phyloP scores from a whole-genome alignment of 2,888 invertebrate species.

The Chelonus formosanus region DNA sequence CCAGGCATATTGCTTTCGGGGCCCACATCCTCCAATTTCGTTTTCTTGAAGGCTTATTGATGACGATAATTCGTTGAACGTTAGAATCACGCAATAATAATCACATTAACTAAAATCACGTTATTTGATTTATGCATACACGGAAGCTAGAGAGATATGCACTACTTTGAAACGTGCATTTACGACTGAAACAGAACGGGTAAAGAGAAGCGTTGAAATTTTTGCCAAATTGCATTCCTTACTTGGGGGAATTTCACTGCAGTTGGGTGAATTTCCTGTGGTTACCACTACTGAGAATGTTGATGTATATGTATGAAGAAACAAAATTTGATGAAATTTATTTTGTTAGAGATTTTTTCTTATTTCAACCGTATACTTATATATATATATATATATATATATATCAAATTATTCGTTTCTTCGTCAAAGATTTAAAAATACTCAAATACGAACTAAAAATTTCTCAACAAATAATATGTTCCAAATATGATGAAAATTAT shows the following conservation, averaged over 20 bases:
- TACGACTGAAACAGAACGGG: slow-evolving; percentile 28
- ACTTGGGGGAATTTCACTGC: neutral
- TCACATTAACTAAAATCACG: slow-evolving; percentile 32
- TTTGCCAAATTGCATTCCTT: slow-evolving; percentile 30
- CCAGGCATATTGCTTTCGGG: no score
- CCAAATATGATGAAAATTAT: no score
- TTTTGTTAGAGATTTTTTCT: no score
- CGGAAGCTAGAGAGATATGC: slow-evolving; percentile 11
- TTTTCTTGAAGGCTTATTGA: slow-evolving; percentile 23
- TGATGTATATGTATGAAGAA: no score
- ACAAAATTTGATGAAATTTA: no score
- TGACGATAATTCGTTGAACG: slow-evolving; percentile 35
- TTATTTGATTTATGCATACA: slow-evolving; percentile 22
- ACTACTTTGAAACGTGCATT: slow-evolving; percentile 35
- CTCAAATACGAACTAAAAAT: no score
- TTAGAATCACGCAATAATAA: slow-evolving; percentile 31
- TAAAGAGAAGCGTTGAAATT: slow-evolving; percentile 20
- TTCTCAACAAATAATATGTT: no score
- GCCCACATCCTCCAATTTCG: neutral
- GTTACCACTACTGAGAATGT: no score
- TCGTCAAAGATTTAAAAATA: no score
- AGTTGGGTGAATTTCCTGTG: no score
- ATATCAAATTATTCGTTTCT: no score
- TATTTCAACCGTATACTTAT: no score
- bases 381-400: slow-evolving; percentile 4